Percentiles rank a stretch among this genome's conserved stretches.
Evolutionary conservation across 92 coral and sea anemone genomes (phyloP).

Genomic region (Zoanthus gigantus): DNA sequence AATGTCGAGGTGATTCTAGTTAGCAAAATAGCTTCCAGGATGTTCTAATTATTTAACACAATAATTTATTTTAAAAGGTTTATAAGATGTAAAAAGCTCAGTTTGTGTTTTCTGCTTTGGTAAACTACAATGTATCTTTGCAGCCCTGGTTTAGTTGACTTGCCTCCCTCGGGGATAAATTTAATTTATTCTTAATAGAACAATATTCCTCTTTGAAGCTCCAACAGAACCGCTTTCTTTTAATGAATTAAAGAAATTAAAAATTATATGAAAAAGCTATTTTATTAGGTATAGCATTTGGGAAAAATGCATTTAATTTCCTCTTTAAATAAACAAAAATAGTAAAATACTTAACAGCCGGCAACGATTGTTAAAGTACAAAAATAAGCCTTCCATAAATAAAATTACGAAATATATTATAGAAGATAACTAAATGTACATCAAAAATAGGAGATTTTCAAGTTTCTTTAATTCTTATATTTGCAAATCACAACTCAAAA

Average conservation of each 20-base stretch:
- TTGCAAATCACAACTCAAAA: neutral
- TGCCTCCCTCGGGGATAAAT: neutral
- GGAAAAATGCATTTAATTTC: conserved; percentile 14
- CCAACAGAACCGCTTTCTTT: neutral
- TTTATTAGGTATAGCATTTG: conserved; percentile 1
- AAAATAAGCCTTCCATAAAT: neutral
- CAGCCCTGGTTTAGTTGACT: neutral
- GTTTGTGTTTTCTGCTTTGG: neutral
- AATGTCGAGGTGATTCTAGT: neutral
- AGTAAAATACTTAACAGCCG: neutral
- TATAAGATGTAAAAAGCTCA: neutral
- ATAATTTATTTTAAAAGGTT: neutral
- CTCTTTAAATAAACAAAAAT: neutral
- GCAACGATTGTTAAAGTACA: neutral
- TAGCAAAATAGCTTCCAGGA: neutral
- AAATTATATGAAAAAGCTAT: conserved; percentile 11
- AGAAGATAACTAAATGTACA: too few relatives aligned
- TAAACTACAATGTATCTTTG: neutral
- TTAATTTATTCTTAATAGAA: neutral
- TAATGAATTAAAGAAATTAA: conserved; percentile 17
- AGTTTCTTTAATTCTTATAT: too few relatives aligned
- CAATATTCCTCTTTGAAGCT: conserved; percentile 11
- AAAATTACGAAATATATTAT: too few relatives aligned
- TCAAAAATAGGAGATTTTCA: too few relatives aligned
- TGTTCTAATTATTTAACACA: neutral